Evolutionary conservation across 2,113 vertebrate species (phyloP).

Genomic region (Epinephelus cyanopodus): DNA sequence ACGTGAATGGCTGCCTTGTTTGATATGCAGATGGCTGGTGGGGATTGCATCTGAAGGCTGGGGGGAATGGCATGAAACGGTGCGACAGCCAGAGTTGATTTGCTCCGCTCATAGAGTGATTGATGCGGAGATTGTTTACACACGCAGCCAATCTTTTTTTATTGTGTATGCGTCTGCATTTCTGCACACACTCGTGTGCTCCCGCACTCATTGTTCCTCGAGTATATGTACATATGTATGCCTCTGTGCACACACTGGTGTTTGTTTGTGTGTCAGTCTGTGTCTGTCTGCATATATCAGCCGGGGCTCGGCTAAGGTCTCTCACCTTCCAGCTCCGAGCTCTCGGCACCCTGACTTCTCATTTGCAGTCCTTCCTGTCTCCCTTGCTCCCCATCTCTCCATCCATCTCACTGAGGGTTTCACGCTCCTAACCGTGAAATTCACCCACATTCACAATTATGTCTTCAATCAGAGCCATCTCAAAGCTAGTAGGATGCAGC

Average conservation of each 20-base stretch:
- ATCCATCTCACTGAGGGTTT: slow-evolving; percentile 78
- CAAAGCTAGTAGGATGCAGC: slow-evolving; percentile 59
- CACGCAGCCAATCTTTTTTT: slow-evolving; percentile 29
- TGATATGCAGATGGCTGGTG: slow-evolving; percentile 64
- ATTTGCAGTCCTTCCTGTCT: slow-evolving; percentile 62
- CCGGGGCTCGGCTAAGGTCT: slow-evolving; percentile 21
- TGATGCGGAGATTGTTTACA: slow-evolving; percentile 70
- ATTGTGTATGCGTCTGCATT: slow-evolving; percentile 32
- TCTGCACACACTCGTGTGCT: slow-evolving; percentile 6
- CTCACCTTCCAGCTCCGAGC: slow-evolving; percentile 42
- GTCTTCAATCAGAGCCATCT: slow-evolving; percentile 84
- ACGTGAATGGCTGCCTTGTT: slow-evolving; percentile 65
- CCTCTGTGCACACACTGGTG: neutral
- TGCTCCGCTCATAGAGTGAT: slow-evolving; percentile 63
- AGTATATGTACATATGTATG: slow-evolving; percentile 4
- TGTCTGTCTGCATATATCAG: slow-evolving; percentile 16
- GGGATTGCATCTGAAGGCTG: slow-evolving; percentile 53
- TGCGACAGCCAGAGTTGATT: slow-evolving; percentile 61
- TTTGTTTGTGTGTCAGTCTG: slow-evolving; percentile 23
- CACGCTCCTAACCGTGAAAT: slow-evolving; percentile 83
- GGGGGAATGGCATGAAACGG: slow-evolving; percentile 30
- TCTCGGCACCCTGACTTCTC: slow-evolving; percentile 52
- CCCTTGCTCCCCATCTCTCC: slow-evolving; percentile 55
- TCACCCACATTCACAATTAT: slow-evolving; percentile 79
- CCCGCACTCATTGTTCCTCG: neutral